These are phyloP conservation scores for Sebastes trivittatus DNA, from an alignment of 2,797 vertebrate genomes.

Conservation along the genomic window DNA sequence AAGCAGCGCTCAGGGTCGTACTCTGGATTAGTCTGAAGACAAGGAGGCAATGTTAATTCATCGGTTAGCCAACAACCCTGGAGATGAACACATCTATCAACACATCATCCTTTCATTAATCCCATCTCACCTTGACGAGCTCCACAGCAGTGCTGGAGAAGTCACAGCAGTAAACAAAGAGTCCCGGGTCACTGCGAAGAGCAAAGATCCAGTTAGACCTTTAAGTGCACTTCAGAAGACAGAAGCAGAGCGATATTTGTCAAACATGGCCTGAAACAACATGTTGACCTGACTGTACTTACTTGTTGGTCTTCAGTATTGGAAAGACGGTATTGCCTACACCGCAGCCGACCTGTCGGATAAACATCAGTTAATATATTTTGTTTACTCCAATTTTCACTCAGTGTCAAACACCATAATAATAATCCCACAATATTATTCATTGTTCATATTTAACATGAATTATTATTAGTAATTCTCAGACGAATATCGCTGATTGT, in stretches of 20 bases:
- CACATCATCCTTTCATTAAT: not conserved
- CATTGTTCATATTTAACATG: too few species aligned
- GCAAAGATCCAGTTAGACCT: not conserved
- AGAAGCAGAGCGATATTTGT: not conserved
- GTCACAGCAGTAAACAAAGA: conserved; percentile 97
- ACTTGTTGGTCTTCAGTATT: conserved; percentile 98
- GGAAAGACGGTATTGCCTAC: conserved; percentile 98
- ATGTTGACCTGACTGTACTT: conserved; percentile 67
- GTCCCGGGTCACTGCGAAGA: conserved; percentile 88
- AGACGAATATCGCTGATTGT: too few species aligned
- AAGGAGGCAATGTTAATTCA: conserved; percentile 11
- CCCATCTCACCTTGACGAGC: conserved; percentile 89
- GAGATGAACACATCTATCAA: not conserved
- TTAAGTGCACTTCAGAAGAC: not conserved
- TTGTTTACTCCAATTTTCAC: not conserved
- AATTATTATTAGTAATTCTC: too few species aligned
- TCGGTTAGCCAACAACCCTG: not conserved
- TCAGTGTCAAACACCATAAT: not conserved
- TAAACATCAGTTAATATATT: not conserved
- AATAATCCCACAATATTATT: too few species aligned
- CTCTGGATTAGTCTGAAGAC: conserved; percentile 86
- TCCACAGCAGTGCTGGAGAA: conserved; percentile 94
- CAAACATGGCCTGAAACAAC: not conserved
- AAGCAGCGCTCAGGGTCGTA: conserved; percentile 91
- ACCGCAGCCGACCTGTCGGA: conserved; percentile 93